phyloP scores from a whole-genome alignment of 2,113 vertebrate genomes.

The Dermatemys mawii region DNA sequence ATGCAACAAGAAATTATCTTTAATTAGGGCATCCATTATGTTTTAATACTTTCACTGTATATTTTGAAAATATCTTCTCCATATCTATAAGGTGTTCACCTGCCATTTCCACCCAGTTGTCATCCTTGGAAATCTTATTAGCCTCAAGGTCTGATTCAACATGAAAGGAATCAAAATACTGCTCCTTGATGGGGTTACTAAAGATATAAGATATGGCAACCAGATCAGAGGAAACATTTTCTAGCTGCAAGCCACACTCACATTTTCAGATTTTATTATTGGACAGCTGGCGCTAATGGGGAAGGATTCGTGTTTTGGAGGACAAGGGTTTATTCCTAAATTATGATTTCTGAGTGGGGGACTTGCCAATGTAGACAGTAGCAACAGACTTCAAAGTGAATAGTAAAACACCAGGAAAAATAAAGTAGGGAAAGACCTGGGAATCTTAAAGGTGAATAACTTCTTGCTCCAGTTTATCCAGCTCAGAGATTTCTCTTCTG shows the following conservation, averaged over 20 bases:
- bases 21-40: accelerated
- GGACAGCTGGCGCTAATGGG: not conserved
- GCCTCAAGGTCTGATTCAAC: not conserved
- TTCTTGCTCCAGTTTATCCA: accelerated
- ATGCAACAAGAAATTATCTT: not conserved
- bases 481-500: not conserved
- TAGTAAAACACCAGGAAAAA: not conserved
- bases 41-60: not conserved
- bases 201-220: not conserved
- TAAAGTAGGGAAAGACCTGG: not conserved
- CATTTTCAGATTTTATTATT: not conserved
- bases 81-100: not conserved
- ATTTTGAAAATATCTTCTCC: not conserved
- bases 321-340: not conserved
- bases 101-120: not conserved
- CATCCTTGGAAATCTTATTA: not conserved
- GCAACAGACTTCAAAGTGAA: not conserved
- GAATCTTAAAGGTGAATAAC: not conserved
- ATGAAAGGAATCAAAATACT: not conserved
- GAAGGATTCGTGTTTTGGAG: not conserved
- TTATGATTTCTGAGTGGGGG: not conserved
- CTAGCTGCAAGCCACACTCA: not conserved
- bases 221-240: not conserved
- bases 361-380: not conserved
- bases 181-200: not conserved